Base-by-base conservation (phyloP, 2,113 vertebrate genomes). In the Oxyura jamaicensis region DNA sequence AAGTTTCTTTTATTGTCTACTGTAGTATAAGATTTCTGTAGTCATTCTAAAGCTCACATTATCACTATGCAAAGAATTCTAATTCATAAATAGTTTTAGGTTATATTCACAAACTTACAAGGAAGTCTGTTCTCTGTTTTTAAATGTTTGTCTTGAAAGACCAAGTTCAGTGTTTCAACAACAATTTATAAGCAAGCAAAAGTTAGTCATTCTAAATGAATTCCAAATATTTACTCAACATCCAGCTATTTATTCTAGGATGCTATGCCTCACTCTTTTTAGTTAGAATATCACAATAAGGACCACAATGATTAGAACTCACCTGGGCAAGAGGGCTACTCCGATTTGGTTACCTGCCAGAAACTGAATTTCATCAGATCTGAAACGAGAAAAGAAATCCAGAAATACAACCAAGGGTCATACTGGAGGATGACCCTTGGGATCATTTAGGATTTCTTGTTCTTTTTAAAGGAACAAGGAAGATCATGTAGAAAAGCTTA, bases 1-100 rank as follows among this genome's bases (percentile, higher is more conserved):
- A 53, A 55, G 66, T 95, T 58, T 75, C 69, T 95, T 97, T 84
- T 46, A 73, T 97, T 97, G 75, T 72, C 71, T 96, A 84, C 84
- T 69, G 77, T 87, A 97, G 77, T n/a, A 55, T 78, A 89, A 94
- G 75, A 95, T 86, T 68, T 86, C 81, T 91, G 84, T 53, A 91
- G 92, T 81, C 29, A 80, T 91, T 89, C 84, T 91, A 94, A 82
- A 94, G 58, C 93, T 87, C 67, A 77, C 80, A 77, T 91, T 97
- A 94, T 88, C 74, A 79, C 81, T 91, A 88, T 86, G 83, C 83
- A 96, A 81, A 95, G 82, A 93, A 81, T 77, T 86, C 23, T 48
- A 18, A 79, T 86, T 88, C 33, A 50, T 69, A 73, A 86, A 28
- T 92, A 94, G 11, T 15, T 82, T 84, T 83, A 80, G 25, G 55